Conservation (phyloP, 1,140 invertebrate genomes). For the Megalonaias nervosa region DNA sequence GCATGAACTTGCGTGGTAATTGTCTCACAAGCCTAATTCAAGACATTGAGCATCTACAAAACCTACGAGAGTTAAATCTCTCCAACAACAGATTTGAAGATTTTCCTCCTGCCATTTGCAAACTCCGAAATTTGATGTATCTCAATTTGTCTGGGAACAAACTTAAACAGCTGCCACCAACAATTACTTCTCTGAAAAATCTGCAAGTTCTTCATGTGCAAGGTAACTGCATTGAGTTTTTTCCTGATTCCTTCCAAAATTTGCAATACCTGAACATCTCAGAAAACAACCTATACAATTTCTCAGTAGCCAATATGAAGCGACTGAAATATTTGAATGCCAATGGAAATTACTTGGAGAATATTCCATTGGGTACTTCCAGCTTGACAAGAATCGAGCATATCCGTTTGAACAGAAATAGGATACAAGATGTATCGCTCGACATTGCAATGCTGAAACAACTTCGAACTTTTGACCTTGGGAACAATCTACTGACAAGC, state of each 20-base stretch:
- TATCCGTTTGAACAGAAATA: conserved; percentile 57
- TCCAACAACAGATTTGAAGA: conserved; percentile 56
- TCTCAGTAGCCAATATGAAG: conserved; percentile 59
- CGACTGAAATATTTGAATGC: conserved; percentile 55
- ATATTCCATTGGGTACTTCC: conserved; percentile 58
- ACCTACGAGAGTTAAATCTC: conserved; percentile 61
- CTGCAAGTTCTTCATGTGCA: conserved; percentile 60
- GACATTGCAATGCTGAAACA: conserved; percentile 60
- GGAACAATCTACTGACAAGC: conserved; percentile 56
- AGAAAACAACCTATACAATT: conserved; percentile 55
- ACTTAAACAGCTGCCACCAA: conserved; percentile 50
- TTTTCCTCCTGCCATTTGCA: conserved; percentile 41
- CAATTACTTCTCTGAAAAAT: conserved; percentile 45
- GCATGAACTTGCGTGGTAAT: conserved; percentile 58
- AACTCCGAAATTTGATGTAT: conserved; percentile 48
- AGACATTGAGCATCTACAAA: conserved; percentile 58
- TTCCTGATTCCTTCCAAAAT: conserved; percentile 51
- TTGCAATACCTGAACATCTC: conserved; percentile 63
- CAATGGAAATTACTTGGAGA: conserved; percentile 59
- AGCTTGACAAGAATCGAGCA: conserved; percentile 50
- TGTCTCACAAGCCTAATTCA: conserved; percentile 51
- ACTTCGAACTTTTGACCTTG: conserved; percentile 59
- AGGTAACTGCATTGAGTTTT: conserved; percentile 50
- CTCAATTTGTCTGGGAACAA: conserved; percentile 59
- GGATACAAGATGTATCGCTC: conserved; percentile 54